Base-by-base conservation (phyloP, 2,113 vertebrate genomes). In the Atherinomorus stipes region DNA sequence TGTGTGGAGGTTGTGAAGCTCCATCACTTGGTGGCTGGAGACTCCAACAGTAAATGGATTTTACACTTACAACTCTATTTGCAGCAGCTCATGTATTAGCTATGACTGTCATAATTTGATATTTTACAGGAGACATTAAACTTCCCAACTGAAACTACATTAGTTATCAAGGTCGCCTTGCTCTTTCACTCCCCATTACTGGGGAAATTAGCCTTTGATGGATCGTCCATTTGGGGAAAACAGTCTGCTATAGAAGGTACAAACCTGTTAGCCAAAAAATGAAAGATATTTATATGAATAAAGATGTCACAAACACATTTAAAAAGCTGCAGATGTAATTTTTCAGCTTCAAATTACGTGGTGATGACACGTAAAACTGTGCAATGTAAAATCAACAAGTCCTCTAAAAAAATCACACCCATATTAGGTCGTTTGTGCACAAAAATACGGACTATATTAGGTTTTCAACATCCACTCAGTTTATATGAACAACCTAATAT, bases 61-160 rank as follows among this genome's bases (percentile, higher is more conserved):
- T 67, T 73, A 67, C 64, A 37, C 71, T 64, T 64, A 80, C 71
- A 70, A 50, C 84, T 85, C 71, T 76, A 76, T 85, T 85, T 87
- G 69, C 62, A 54, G 68, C 74, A 28, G 79, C 34, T 60, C 72
- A 64, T 57, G 44, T 71, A 59, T 77, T 80, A 73, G 71, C 83
- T 87, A 81, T 62, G 74, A 53, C 77, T 28, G 62, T 34, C 44
- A 49, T 87, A 66, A 79, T 85, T 74, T 71, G 70, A 78, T 69
- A 65, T 84, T 75, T 56, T 75, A 52, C 4, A 6, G 77, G 40
- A 18, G 62, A 64, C 58, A 67, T 79, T 64, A 74, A 81, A 85
- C 52, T 64, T 68, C 64, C 45, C 75, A 51, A 76, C 58, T 82
- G 75, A 80, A 84, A 71, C 73, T 51, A 64, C 66, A 67, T 79